Evolutionary conservation across 2,113 vertebrate genomes (phyloP).

Genomic region (Chaenocephalus aceratus): DNA sequence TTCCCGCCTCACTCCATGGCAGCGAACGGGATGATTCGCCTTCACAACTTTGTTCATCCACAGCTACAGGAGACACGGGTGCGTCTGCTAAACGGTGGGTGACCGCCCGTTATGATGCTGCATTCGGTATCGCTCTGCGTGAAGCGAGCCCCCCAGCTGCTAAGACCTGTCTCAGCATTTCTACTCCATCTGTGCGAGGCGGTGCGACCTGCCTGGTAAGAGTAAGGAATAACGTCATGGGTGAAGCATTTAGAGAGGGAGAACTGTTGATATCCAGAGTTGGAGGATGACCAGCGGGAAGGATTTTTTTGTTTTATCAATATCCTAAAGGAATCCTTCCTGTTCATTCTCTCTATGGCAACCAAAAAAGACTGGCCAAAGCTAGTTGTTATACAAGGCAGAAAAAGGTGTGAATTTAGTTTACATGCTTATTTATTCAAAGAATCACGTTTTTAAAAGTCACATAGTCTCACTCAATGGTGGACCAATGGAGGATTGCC

Average conservation of each 20-base stretch:
- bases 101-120: constrained; percentile 67
- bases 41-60: constrained; percentile 37
- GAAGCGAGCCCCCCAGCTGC: constrained; percentile 48
- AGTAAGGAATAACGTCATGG: constrained; percentile 37
- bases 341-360: no score
- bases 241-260: constrained; percentile 13
- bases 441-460: no score
- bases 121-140: constrained; percentile 45
- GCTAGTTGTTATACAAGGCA: no score
- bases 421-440: no score
- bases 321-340: neutral
- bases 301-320: neutral
- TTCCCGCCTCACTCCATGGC: constrained; percentile 14
- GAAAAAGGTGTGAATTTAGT: no score
- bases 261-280: constrained; percentile 16
- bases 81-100: constrained; percentile 63
- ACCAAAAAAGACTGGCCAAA: no score
- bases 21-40: constrained; percentile 5
- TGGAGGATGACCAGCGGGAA: neutral
- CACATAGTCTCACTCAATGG: no score
- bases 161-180: constrained; percentile 61
- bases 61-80: constrained; percentile 45
- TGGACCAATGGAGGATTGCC: no score
- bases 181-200: constrained; percentile 53
- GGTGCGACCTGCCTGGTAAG: constrained; percentile 25